phyloP scores from a whole-genome alignment of 2,113 vertebrate species.

The Scytalopus superciliaris region DNA sequence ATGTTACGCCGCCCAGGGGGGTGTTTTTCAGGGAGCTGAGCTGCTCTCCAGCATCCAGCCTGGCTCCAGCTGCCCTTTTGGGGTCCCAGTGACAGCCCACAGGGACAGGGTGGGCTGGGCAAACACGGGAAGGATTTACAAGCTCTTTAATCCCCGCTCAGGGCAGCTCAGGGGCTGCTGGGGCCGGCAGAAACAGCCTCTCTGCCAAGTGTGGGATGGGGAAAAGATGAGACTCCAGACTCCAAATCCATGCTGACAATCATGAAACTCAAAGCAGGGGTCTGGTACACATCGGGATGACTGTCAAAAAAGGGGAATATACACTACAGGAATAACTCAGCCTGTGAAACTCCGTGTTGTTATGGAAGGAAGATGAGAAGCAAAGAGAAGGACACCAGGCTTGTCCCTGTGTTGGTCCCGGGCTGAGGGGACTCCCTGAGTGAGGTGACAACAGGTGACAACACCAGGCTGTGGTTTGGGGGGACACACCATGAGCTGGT shows the following conservation, averaged over 20 bases:
- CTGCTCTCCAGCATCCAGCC: neutral
- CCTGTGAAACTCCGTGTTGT: neutral
- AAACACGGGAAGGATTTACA: no score
- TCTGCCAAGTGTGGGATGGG: neutral
- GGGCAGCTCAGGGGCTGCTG: neutral
- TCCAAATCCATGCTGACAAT: no score
- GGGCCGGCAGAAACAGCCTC: neutral
- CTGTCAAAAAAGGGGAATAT: neutral
- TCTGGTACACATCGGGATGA: no score
- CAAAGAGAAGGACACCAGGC: neutral
- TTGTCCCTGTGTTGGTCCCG: no score
- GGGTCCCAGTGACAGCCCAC: rapidly evolving
- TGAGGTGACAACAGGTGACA: neutral
- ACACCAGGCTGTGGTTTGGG: no score
- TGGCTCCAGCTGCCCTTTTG: neutral
- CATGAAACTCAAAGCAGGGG: neutral
- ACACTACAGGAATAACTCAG: no score
- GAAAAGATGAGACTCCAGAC: no score
- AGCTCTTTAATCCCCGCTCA: no score
- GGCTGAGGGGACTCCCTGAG: neutral
- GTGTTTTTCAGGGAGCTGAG: no score
- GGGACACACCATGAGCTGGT: neutral
- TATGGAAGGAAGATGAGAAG: neutral
- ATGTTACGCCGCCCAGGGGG: neutral
- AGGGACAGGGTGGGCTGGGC: neutral